Base-by-base conservation (phyloP, 2,113 vertebrate genomes). In the Atherinomorus stipes region DNA sequence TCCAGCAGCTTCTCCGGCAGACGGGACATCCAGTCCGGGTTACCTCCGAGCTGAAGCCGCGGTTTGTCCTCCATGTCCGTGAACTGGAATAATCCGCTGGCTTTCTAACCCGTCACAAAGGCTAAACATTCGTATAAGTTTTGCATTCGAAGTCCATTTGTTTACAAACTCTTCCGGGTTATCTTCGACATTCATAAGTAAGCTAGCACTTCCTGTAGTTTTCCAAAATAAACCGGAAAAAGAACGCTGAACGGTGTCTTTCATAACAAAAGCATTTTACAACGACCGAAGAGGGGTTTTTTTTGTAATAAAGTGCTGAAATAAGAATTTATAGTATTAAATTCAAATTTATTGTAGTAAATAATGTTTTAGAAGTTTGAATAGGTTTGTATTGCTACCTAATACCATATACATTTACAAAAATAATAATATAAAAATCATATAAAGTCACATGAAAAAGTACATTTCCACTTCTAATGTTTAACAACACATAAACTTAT, bases 1-100 rank as follows among this genome's bases (percentile, higher is more conserved):
- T 88, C 88, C 16, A 61, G 79, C 67, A 90, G 71, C 50, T 51
- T 52, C 44, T 58, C 71, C 12, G 86, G 90, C 13, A 91, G 70
- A 75, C 38, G 11, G 2, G 90, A 89, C 90, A 91, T 91, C 90
- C 90, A 91, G 77, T 90, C 83, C 64, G 78, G 19, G 57, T 82
- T 59, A 26, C 34, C 54, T 52, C 10, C 44, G 52, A 23, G 49
- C 59, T 11, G 22, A 0, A 0, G 9, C 58, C 45, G 23, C 60
- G 21, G 18, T 10, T 47, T 45, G 15, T 67, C 62, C 19, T 19
- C 77, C 87, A 85, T 86, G 5, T n/a, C 42, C 12, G 12, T 11
- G 4, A n/a, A 5, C 10, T 2, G 1, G 28, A 25, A 12, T 0
- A 4, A 1, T 0, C 0, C 4, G 18, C 6, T 31, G 15, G 1